Percentiles rank a stretch among this genome's conserved stretches.
Conservation (phyloP, 2,888 invertebrate genomes). For the Calameuta idolon region DNA sequence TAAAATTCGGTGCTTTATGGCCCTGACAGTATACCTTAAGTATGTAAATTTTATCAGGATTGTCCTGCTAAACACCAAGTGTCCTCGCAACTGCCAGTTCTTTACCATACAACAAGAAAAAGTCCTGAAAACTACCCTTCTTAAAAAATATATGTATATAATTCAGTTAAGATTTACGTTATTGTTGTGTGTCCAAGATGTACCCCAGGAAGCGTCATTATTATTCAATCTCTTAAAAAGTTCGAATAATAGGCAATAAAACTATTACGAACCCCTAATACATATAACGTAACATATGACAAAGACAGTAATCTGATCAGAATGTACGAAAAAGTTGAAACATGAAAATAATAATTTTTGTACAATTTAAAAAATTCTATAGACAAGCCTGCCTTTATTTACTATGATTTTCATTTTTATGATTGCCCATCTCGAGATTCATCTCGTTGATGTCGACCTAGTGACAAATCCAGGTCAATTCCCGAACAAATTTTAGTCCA, state of each 20-base stretch:
- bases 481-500: too few species aligned
- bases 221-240: too few species aligned
- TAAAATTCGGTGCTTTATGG: too few species aligned
- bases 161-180: not conserved
- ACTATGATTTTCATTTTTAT: not conserved
- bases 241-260: not conserved
- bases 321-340: not conserved
- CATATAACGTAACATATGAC: not conserved
- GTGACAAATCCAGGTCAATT: too few species aligned
- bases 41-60: too few species aligned
- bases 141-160: too few species aligned
- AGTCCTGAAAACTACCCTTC: too few species aligned
- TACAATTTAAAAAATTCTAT: not conserved
- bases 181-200: not conserved
- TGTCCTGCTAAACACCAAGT: too few species aligned
- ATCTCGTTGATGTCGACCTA: not conserved
- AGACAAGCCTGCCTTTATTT: not conserved
- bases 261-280: not conserved
- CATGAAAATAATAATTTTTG: not conserved
- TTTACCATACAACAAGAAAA: too few species aligned
- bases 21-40: too few species aligned
- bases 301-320: not conserved
- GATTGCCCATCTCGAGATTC: not conserved
- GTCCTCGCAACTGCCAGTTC: too few species aligned
- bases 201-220: not conserved